Evolutionary conservation across 30 jellyfish, hydroid and myxozoan species (phyloP).

Genomic region (Chrysaora quinquecirrha): DNA sequence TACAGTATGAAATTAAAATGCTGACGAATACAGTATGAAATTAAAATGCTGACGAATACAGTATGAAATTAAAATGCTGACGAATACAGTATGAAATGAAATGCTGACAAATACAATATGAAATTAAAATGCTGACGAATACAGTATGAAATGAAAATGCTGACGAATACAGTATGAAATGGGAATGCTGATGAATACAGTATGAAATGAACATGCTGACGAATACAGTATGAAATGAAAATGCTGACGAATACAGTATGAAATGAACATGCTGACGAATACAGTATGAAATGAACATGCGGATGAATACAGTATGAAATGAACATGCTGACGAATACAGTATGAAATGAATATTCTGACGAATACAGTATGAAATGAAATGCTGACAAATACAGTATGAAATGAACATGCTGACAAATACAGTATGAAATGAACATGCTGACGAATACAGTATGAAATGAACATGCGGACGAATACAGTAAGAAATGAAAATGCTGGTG

Average conservation of each 20-base stretch:
- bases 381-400: not conserved
- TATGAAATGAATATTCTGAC: not conserved
- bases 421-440: too few relatives aligned
- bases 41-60: not conserved
- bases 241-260: too few relatives aligned
- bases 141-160: too few relatives aligned
- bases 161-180: too few relatives aligned
- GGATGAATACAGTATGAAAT: too few relatives aligned
- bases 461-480: not conserved
- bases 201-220: not conserved
- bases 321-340: not conserved
- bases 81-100: too few relatives aligned
- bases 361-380: too few relatives aligned
- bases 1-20: not conserved
- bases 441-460: not conserved
- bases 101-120: not conserved
- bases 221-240: too few relatives aligned
- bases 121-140: not conserved
- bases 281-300: not conserved
- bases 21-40: too few relatives aligned
- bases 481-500: not conserved
- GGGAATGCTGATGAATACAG: not conserved
- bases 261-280: not conserved
- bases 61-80: not conserved
- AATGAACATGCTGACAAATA: too few relatives aligned